These are phyloP conservation scores for Hofmannophila pseudospretella DNA, from an alignment of 2,888 invertebrate species.

Conservation along the genomic window DNA sequence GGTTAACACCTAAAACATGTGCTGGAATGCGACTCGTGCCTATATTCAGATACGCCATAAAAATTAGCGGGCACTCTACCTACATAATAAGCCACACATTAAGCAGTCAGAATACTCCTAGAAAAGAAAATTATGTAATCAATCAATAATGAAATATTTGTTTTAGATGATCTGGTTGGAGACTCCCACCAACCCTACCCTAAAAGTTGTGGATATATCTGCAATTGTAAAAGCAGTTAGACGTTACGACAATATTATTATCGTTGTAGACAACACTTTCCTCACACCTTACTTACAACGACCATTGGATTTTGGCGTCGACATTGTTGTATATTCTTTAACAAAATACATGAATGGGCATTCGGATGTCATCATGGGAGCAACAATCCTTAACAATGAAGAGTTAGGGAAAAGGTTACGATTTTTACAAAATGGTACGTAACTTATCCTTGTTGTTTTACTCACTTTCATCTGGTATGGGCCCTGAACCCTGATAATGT, in stretches of 20 bases:
- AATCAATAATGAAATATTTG: too few relatives aligned
- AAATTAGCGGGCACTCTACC: too few relatives aligned
- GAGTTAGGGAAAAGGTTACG: conserved; percentile 83
- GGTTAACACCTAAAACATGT: too few relatives aligned
- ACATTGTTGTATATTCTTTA: conserved; percentile 91
- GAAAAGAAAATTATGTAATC: too few relatives aligned
- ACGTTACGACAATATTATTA: conserved; percentile 76
- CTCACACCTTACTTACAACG: conserved; percentile 92
- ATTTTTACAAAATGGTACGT: conserved; percentile 90
- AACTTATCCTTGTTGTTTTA: not conserved
- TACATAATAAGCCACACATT: too few relatives aligned
- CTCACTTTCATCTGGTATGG: too few relatives aligned
- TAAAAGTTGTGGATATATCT: conserved; percentile 93
- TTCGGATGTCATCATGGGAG: conserved; percentile 97
- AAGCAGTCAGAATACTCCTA: too few relatives aligned
- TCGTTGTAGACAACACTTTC: conserved; percentile 96
- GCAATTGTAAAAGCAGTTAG: conserved; percentile 80
- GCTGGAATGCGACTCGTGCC: too few relatives aligned
- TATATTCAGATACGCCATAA: too few relatives aligned
- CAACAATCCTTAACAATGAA: conserved; percentile 85
- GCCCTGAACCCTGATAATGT: too few relatives aligned
- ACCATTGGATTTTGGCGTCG: conserved; percentile 92
- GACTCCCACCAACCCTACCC: conserved; percentile 95
- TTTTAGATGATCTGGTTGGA: conserved; percentile 94
- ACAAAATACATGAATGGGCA: conserved; percentile 99